Base-by-base conservation (phyloP, 2,797 vertebrate genomes). In the Acestrorhynchus altus region DNA sequence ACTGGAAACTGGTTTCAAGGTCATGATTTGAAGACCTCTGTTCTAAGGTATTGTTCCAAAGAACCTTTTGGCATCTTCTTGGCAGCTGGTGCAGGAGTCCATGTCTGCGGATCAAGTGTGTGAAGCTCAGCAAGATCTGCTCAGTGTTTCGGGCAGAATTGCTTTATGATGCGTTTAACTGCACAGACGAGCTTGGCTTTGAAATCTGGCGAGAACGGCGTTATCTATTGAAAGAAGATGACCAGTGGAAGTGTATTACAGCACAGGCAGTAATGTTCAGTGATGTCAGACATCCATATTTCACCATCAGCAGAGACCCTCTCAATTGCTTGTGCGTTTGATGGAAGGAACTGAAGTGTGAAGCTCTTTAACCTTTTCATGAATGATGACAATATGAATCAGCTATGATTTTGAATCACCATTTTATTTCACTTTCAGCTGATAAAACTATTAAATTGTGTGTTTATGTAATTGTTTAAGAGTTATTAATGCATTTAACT, bases 21-120 rank as follows among this genome's bases (percentile, higher is more conserved):
- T n/a, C n/a, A n/a, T n/a, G n/a, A n/a, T n/a, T n/a, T n/a, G n/a
- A n/a, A n/a, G n/a, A n/a, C n/a, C n/a, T n/a, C n/a, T n/a, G n/a
- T n/a, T n/a, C n/a, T n/a, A n/a, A n/a, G n/a, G n/a, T n/a, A n/a
- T n/a, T n/a, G n/a, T n/a, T n/a, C 61, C 89, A 91, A n/a, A n/a
- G n/a, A n/a, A n/a, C n/a, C n/a, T n/a, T n/a, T n/a, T n/a, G n/a
- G 88, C 92, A 95, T 96, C 95, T 47, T 91, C 94, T 95, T 90
- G 91, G 79, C 10, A 11, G 83, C 84, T 8, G 51, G 39, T 35
- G 59, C 60, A 67, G 54, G 24, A 63, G 42, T n/a, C 13, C 54
- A 47, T 44, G 61, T 60, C 51, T 63, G 24, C 11, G 31, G n/a
- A 31, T 70, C 31, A 28, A 61, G 12, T 26, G 79, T 74, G 85